phyloP scores from a whole-genome alignment of 2,797 vertebrate species.

The Eurystomus glaucurus region DNA sequence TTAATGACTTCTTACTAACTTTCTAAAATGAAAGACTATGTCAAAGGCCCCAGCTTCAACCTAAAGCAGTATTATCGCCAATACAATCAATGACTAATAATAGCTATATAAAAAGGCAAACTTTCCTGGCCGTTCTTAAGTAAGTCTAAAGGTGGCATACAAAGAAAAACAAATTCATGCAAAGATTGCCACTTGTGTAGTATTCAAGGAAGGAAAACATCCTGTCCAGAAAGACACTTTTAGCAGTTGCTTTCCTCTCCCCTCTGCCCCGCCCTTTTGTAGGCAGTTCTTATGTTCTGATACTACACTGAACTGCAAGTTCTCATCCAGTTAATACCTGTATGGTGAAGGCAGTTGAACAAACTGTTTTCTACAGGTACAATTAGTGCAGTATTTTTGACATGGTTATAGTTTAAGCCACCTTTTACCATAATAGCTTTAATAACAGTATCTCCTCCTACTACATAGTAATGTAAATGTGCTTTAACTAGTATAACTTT shows the following conservation, averaged over 20 bases:
- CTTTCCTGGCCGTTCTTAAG: neutral
- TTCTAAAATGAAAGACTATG: neutral
- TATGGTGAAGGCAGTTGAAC: neutral
- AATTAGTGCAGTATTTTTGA: neutral
- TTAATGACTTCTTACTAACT: neutral
- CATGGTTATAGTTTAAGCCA: neutral
- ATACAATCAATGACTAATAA: neutral
- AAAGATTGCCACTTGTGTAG: neutral
- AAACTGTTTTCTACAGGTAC: neutral
- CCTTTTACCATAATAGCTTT: neutral
- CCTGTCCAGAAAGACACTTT: neutral
- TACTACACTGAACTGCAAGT: neutral
- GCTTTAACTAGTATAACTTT: neutral
- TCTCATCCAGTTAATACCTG: neutral
- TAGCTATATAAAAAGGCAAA: neutral
- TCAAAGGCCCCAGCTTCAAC: neutral
- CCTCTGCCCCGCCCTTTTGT: neutral
- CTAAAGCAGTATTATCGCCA: neutral
- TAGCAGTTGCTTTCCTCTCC: neutral
- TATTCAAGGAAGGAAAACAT: neutral
- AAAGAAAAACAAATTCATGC: neutral
- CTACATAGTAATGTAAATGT: neutral
- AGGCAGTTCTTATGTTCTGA: accelerated
- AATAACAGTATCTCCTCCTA: neutral
- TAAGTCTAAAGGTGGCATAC: neutral